Base-by-base conservation (phyloP, 1,140 invertebrate species). In the Ericerus pela region DNA sequence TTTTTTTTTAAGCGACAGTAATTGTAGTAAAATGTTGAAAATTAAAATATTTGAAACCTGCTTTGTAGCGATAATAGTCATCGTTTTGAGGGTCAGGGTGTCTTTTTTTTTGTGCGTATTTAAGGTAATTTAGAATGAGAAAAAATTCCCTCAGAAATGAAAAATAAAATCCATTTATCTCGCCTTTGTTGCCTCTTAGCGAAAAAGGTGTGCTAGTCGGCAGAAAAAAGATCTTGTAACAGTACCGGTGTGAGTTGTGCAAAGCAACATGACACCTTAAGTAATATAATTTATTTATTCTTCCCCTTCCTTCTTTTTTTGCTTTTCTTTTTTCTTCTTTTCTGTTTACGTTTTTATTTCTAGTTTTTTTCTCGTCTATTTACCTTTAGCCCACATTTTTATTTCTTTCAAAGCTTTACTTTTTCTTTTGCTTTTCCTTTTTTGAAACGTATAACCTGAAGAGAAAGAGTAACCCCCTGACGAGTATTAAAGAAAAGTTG, bases 101-200 rank as follows among this genome's bases (percentile, higher is more conserved):
- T n/a, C n/a, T n/a, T n/a, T n/a, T n/a, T n/a, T n/a, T n/a, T n/a
- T n/a, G 22, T 47, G 22, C 41, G 41, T 47, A 47, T 47, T 47
- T 24, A 24, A 10, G 41, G 41, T 47, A 47, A 47, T 47, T 47
- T 47, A 47, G 41, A 24, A 8, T 22, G 16, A 47, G 26, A 47
- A 47, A 47, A 47, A 47, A 47, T 47, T 47, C 41, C 41, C 20
- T 47, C 26, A 47, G 41, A 47, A 47, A 47, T 47, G 41, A 47
- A 47, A 47, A 47, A 47, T 47, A 47, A 47, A 47, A 47, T 47
- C 41, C 41, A 47, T 47, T 47, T 47, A 47, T 47, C 41, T 47
- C 26, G 41, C 41, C 41, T 47, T 47, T 47, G 41, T 47, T 47
- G 41, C 41, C 41, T 47, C 41, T 47, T 47, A 47, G 41, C 41